Evolutionary conservation across 2,797 vertebrate genomes (phyloP).

Genomic region (Macropus fuliginosus): DNA sequence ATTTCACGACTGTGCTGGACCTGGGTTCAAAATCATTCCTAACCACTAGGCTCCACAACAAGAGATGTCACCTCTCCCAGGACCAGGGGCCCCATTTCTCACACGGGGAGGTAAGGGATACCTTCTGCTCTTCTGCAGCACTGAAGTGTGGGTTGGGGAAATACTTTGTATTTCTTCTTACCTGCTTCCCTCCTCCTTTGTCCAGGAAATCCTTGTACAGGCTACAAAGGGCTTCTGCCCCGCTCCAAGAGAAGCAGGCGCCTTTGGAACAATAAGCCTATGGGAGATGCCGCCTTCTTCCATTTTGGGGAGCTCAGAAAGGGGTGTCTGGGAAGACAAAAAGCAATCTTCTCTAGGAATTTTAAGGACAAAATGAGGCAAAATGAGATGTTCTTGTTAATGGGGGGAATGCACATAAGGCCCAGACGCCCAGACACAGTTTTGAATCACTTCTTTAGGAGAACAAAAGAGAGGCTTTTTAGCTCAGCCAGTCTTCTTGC

Average conservation of each 20-base stretch:
- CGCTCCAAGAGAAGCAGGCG: conserved; percentile 41
- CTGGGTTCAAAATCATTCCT: background rate
- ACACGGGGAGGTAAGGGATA: background rate
- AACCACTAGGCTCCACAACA: background rate
- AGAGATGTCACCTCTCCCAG: background rate
- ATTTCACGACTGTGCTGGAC: background rate
- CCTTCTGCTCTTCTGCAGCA: background rate
- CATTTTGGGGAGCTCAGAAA: conserved; percentile 55
- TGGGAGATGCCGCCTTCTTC: conserved; percentile 38
- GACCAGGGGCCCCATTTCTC: background rate
- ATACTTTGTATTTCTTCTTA: rapidly evolving
- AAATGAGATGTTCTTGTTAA: conserved; percentile 30
- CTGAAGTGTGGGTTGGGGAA: background rate
- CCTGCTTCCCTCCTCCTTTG: background rate
- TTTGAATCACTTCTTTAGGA: conserved; percentile 42
- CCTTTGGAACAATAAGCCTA: conserved; percentile 56
- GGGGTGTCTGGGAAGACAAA: conserved; percentile 40
- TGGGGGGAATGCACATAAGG: conserved; percentile 10
- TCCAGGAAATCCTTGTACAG: no score
- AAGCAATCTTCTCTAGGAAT: conserved; percentile 45
- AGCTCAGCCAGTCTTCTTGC: conserved; percentile 40
- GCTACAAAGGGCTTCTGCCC: background rate
- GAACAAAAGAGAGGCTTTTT: conserved; percentile 39
- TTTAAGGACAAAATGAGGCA: conserved; percentile 10
- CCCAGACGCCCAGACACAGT: conserved; percentile 13